phyloP scores from a whole-genome alignment of 2,113 vertebrate species.

The Dicrurus megarhynchus region DNA sequence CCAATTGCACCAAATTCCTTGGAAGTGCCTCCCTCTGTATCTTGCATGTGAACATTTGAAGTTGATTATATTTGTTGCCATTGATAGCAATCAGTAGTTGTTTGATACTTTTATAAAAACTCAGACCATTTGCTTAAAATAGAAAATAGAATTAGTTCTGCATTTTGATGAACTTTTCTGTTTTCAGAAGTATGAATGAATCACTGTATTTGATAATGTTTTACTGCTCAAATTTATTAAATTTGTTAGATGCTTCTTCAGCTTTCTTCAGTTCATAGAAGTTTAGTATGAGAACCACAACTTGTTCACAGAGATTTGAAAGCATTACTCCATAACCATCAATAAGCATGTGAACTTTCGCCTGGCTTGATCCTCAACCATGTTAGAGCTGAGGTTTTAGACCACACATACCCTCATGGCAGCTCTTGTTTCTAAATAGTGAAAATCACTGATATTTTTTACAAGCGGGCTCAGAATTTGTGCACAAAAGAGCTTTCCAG shows the following conservation, averaged over 20 bases:
- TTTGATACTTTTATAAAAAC: neutral
- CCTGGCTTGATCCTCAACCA: neutral
- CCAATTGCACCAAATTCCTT: neutral
- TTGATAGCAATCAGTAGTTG: neutral
- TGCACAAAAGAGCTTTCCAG: neutral
- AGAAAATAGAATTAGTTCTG: neutral
- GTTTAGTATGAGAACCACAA: neutral
- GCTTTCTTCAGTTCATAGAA: neutral
- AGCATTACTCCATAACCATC: neutral
- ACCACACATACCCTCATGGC: neutral
- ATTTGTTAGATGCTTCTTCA: neutral
- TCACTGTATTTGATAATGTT: neutral
- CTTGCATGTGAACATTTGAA: neutral
- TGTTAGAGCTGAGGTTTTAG: neutral
- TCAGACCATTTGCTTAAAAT: neutral
- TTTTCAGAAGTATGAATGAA: neutral
- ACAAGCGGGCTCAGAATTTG: neutral
- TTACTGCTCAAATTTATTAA: neutral
- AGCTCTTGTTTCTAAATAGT: neutral
- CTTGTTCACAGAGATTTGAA: neutral
- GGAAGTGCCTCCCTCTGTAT: neutral
- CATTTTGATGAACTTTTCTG: neutral
- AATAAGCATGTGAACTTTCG: neutral
- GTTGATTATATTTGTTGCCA: neutral
- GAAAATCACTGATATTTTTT: neutral